A percentile compares a stretch with the other conserved stretches of the same genome.
Conservation (phyloP, 2,888 invertebrate species). For the Chouioia cunea region DNA sequence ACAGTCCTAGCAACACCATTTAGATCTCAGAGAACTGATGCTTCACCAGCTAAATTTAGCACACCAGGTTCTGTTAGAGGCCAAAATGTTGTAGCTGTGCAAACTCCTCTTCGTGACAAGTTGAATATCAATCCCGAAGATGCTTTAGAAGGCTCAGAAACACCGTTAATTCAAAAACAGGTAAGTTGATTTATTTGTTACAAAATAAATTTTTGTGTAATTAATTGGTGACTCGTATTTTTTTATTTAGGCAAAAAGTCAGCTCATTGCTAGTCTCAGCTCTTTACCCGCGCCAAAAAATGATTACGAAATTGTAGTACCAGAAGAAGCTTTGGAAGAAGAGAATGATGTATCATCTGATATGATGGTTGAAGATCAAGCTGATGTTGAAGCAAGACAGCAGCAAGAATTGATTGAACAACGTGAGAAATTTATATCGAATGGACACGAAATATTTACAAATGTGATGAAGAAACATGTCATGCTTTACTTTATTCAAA, state of each 20-base stretch:
- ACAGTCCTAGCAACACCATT: conserved; percentile 92
- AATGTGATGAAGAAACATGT: too few species aligned
- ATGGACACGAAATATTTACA: conserved; percentile 15
- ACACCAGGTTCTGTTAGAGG: conserved; percentile 75
- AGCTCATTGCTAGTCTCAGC: conserved; percentile 83
- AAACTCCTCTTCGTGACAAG: conserved; percentile 81
- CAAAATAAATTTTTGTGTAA: not conserved
- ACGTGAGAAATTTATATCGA: conserved; percentile 66
- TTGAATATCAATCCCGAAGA: conserved; percentile 95
- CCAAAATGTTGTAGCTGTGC: conserved; percentile 70
- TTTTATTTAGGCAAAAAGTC: conserved; percentile 73
- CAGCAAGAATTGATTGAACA: conserved; percentile 79
- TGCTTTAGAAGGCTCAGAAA: conserved; percentile 77
- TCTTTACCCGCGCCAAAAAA: conserved; percentile 92
- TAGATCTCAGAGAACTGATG: conserved; percentile 78
- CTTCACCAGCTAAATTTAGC: conserved; percentile 67
- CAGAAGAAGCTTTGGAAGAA: conserved; percentile 80
- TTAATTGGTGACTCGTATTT: not conserved
- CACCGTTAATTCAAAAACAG: conserved; percentile 81
- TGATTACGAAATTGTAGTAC: conserved; percentile 98
- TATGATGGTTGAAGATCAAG: conserved; percentile 82
- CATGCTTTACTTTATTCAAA: not conserved
- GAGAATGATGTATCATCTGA: conserved; percentile 59
- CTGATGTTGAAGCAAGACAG: conserved; percentile 82
- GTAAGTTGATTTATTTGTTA: conserved; percentile 48